Evolutionary conservation across 37 sponge, comb jelly and placozoan species (phyloP).

Genomic region (Spongilla lacustris): DNA sequence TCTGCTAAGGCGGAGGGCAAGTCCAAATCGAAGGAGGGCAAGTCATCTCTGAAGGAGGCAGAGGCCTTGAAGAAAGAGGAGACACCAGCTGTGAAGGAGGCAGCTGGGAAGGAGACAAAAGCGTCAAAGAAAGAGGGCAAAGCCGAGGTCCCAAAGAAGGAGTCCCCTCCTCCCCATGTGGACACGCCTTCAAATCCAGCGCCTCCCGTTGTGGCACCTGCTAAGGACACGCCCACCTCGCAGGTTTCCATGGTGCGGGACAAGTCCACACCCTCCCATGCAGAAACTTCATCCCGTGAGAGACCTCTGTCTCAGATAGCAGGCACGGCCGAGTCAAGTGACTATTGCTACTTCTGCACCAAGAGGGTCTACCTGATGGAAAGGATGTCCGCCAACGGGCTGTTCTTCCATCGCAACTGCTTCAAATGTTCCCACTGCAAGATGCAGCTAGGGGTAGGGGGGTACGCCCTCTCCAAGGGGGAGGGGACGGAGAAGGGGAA

Average conservation of each 20-base stretch:
- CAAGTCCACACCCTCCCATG: not conserved
- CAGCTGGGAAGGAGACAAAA: not conserved
- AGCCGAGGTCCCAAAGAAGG: not conserved
- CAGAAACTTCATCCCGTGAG: not conserved
- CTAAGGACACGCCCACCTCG: not conserved
- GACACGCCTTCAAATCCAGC: not conserved
- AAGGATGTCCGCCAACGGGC: conserved; percentile 78
- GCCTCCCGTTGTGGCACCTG: not conserved
- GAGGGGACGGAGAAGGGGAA: conserved; percentile 68
- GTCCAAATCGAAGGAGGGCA: not conserved
- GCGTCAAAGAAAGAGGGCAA: not conserved
- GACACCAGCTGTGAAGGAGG: no score
- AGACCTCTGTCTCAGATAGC: not conserved
- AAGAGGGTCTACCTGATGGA: conserved; percentile 88
- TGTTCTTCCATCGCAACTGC: conserved; percentile 86
- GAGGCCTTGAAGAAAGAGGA: no score
- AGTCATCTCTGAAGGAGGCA: no score
- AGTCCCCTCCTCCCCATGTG: no score
- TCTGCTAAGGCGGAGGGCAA: not conserved
- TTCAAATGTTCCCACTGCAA: conserved; percentile 84
- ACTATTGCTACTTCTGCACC: conserved; percentile 80
- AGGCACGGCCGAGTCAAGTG: conserved; percentile 28
- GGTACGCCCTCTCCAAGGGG: conserved; percentile 74
- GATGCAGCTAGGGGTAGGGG: conserved; percentile 70
- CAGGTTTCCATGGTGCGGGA: no score